Evolutionary conservation across 1,140 invertebrate genomes (phyloP).

Genomic region (Anastrepha obliqua): DNA sequence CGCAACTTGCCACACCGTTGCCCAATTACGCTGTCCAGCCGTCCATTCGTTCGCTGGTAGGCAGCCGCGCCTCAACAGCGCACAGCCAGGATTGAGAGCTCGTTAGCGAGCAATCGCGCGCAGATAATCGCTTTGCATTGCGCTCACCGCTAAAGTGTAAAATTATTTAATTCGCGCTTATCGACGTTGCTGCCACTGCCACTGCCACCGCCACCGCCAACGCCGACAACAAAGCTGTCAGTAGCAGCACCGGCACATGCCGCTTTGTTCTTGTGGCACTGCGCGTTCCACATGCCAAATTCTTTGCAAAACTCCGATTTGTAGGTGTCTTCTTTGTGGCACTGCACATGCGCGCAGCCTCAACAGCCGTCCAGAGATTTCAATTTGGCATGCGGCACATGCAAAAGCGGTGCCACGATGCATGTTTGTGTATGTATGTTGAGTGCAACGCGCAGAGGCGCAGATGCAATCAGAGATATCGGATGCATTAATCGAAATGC

Average conservation of each 20-base stretch:
- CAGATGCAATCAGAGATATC: conserved; percentile 46
- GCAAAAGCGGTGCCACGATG: neutral
- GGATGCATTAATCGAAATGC: conserved; percentile 39
- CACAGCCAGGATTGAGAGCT: conserved; percentile 41
- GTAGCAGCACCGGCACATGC: conserved; percentile 6
- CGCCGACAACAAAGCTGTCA: conserved; percentile 1
- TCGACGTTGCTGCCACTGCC: neutral
- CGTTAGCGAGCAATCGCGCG: conserved; percentile 46
- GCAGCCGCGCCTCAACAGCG: conserved; percentile 21
- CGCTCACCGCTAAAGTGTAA: conserved; percentile 42
- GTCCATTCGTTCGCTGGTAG: neutral
- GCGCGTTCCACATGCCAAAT: conserved; percentile 40
- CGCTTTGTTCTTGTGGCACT: neutral
- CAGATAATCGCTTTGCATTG: conserved; percentile 51
- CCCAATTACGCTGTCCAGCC: conserved; percentile 46
- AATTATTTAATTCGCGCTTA: conserved; percentile 52
- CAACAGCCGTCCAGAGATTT: neutral
- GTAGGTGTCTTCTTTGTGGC: conserved; percentile 51
- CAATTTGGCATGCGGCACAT: conserved; percentile 50
- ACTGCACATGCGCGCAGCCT: neutral
- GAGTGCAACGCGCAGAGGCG: neutral
- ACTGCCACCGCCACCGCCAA: neutral
- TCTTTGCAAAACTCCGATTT: conserved; percentile 38
- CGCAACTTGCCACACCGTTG: conserved; percentile 27
- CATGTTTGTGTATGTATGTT: neutral